A percentile compares a stretch with the other conserved stretches of the same genome.
These are phyloP conservation scores for Myiozetetes cayanensis DNA, from an alignment of 2,113 vertebrate genomes.

Conservation along the genomic window DNA sequence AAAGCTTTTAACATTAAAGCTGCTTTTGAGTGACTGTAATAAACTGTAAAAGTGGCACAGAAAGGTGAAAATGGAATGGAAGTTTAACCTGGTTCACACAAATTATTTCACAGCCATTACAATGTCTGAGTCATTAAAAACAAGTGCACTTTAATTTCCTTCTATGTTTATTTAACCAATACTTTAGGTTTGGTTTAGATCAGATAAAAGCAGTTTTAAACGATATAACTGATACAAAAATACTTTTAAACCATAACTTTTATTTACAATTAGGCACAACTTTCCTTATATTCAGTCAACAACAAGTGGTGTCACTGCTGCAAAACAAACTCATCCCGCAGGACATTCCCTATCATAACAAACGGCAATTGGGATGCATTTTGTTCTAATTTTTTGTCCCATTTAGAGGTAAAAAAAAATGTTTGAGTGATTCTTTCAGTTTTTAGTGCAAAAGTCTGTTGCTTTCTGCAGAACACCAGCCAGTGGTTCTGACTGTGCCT, in stretches of 20 bases:
- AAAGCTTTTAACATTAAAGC: neutral
- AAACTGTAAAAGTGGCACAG: neutral
- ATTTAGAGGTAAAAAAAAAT: neutral
- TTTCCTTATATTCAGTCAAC: neutral
- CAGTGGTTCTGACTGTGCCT: fast-evolving
- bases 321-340: fast-evolving
- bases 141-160: neutral
- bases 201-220: neutral
- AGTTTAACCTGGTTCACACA: neutral
- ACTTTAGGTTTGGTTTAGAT: neutral
- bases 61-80: neutral
- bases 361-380: neutral
- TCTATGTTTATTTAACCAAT: neutral
- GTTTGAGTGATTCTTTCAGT: neutral
- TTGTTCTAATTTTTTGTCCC: neutral
- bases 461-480: neutral
- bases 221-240: neutral
- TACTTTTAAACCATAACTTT: neutral
- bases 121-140: neutral
- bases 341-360: neutral
- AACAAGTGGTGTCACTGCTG: neutral
- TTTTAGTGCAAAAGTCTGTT: fast-evolving
- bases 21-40: neutral
- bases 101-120: neutral
- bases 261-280: neutral